Evolutionary conservation across 1,140 invertebrate genomes (phyloP).

Genomic region (Marisa cornuarietis): DNA sequence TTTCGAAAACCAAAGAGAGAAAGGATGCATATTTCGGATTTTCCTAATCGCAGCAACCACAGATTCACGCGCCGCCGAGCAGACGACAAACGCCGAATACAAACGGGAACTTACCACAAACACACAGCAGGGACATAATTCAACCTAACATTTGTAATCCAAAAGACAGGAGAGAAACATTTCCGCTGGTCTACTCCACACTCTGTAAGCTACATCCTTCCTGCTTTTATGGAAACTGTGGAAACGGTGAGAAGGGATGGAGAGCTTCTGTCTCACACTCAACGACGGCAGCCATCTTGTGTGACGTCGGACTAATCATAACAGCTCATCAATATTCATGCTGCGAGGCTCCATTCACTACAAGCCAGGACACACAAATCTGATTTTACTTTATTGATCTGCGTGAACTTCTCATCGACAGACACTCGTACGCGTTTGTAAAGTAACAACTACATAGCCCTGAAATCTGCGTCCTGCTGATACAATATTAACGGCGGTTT

Average conservation of each 20-base stretch:
- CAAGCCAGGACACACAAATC: slow-evolving; percentile 4
- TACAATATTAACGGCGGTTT: not conserved
- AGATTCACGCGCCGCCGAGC: slow-evolving; percentile 19
- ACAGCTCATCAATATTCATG: slow-evolving; percentile 37
- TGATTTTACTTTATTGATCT: slow-evolving; percentile 14
- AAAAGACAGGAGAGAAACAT: slow-evolving; percentile 9
- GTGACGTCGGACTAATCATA: slow-evolving; percentile 31
- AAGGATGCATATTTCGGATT: not conserved
- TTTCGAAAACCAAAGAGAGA: slow-evolving; percentile 2
- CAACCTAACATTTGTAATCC: slow-evolving; percentile 19
- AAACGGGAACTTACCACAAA: slow-evolving; percentile 32
- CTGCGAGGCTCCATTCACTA: slow-evolving; percentile 23
- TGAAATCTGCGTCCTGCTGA: too few species aligned
- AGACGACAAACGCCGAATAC: slow-evolving; percentile 14
- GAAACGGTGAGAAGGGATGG: slow-evolving; percentile 15
- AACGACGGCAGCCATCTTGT: slow-evolving; percentile 33
- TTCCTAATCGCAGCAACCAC: not conserved
- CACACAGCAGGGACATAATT: slow-evolving; percentile 39
- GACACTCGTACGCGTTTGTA: not conserved
- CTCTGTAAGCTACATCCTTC: slow-evolving; percentile 23
- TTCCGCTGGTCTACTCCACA: not conserved
- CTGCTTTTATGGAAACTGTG: slow-evolving; percentile 11
- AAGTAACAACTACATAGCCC: not conserved
- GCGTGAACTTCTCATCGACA: not conserved
- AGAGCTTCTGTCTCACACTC: slow-evolving; percentile 14